Evolutionary conservation across 2,888 invertebrate species (phyloP), one percentile per base, ranked within the genome.

Genomic region (Morpho achilles): DNA sequence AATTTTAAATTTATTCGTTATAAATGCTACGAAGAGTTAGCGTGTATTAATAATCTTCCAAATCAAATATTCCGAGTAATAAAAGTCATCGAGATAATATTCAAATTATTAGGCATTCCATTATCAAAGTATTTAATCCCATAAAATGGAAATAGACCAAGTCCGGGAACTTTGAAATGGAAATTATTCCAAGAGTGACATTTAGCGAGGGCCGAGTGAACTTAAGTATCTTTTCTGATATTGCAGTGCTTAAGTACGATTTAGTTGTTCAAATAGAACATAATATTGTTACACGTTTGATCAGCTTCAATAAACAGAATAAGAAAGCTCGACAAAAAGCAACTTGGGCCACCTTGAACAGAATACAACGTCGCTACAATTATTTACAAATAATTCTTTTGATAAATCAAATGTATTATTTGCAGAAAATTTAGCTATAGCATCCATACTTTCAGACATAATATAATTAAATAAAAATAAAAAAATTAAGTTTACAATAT

Each of bases 61-160:
- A n/a, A 47, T 54, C 42, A 48, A 56, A 56, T 50, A 43, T 44
- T 56, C 32, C 32, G 48, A 58, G 53, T 47, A 52, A 55, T 57
- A 50, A 59, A 58, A 58, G 54, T 53, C 42, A 50, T 55, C 44
- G 46, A 40, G 47, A 42, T 53, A 46, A 58, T 56, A 61, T 49
- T 51, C 16, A 56, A 63, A 48, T 56, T 59, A 60, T 54, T 54
- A 63, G 47, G 55, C 45, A 59, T 56, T 52, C 53, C 53, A 56
- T 56, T 58, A 60, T 50, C 51, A 60, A 61, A 64, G 56, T 64
- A 59, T 51, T 61, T 59, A 58, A 64, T 60, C 48, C 51, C 53
- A 58, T 61, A 55, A 63, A 61, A 55, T 60, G 50, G 57, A 58
- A 65, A 60, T 48, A 61, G 45, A 53, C 51, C 42, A 45, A 56